phyloP scores from a whole-genome alignment of 2,797 vertebrate genomes.

The Botia almorhae region DNA sequence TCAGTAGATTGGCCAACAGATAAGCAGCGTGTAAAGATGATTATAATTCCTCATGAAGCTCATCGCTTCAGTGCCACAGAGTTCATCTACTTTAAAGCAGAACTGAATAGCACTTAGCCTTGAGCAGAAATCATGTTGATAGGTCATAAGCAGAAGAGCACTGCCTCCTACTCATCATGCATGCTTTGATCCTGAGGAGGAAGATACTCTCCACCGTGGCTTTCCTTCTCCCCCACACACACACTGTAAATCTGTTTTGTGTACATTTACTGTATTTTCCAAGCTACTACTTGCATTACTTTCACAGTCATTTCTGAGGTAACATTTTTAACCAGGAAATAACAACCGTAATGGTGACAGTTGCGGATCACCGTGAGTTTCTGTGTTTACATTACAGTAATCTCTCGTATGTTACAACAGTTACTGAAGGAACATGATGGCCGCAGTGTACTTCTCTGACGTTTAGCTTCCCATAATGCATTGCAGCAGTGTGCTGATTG shows the following conservation, averaged over 20 bases:
- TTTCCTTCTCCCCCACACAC: neutral
- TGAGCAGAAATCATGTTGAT: constrained; percentile 29
- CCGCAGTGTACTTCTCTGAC: too few relatives aligned
- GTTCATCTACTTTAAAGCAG: constrained; percentile 27
- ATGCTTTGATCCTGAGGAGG: constrained; percentile 27
- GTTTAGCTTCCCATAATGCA: too few relatives aligned
- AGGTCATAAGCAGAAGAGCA: constrained; percentile 24
- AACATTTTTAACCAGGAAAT: too few relatives aligned
- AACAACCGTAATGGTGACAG: too few relatives aligned
- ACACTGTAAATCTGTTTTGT: neutral
- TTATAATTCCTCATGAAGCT: constrained; percentile 11
- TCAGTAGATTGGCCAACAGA: neutral
- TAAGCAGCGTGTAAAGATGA: neutral
- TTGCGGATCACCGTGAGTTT: too few relatives aligned
- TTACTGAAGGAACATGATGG: too few relatives aligned
- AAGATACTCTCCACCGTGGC: neutral
- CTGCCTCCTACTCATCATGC: neutral
- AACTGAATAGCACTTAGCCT: constrained; percentile 31
- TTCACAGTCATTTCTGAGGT: neutral
- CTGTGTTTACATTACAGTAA: too few relatives aligned
- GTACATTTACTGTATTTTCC: neutral
- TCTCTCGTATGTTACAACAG: too few relatives aligned
- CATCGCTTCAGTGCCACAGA: neutral
- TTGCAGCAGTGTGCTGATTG: too few relatives aligned
- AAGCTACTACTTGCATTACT: neutral